A percentile compares a stretch with the other conserved stretches of the same genome.
These are phyloP conservation scores for Hemitrygon akajei DNA, from an alignment of 2,797 vertebrate species.

Conservation along the genomic window DNA sequence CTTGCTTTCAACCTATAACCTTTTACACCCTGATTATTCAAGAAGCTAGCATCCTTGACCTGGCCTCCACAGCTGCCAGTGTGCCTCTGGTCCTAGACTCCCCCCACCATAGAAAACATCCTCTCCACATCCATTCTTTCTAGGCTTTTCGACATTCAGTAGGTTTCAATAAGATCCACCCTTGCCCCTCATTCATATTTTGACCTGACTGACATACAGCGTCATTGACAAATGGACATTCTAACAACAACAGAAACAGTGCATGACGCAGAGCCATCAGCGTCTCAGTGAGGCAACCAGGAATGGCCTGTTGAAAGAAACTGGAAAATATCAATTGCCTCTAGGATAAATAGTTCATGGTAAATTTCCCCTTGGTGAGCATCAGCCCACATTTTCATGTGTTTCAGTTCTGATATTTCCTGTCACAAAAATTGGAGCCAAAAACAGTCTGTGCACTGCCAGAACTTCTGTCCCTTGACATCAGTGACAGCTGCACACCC, in stretches of 20 bases:
- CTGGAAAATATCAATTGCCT: not conserved
- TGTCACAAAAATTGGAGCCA: not conserved
- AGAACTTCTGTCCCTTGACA: not conserved
- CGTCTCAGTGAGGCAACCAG: too few species aligned
- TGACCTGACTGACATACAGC: not conserved
- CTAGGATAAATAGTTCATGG: not conserved
- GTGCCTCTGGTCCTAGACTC: too few species aligned
- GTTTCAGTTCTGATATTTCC: constrained; percentile 22
- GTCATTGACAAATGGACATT: not conserved
- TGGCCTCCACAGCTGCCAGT: too few species aligned
- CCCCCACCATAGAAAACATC: too few species aligned
- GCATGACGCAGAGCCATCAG: not conserved
- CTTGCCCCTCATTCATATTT: too few species aligned
- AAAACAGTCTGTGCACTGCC: not conserved
- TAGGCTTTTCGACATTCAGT: too few species aligned
- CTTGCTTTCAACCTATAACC: too few species aligned
- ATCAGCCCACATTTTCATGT: not conserved
- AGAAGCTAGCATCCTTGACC: too few species aligned
- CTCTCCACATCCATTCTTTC: too few species aligned
- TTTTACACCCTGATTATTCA: too few species aligned
- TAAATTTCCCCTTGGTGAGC: not conserved
- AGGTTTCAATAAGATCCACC: too few species aligned
- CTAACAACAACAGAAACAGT: not conserved
- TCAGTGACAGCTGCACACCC: not conserved
- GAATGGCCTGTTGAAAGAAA: too few species aligned